phyloP scores from a whole-genome alignment of 2,888 invertebrate genomes.

The Himalopsyche kuldschensis region DNA sequence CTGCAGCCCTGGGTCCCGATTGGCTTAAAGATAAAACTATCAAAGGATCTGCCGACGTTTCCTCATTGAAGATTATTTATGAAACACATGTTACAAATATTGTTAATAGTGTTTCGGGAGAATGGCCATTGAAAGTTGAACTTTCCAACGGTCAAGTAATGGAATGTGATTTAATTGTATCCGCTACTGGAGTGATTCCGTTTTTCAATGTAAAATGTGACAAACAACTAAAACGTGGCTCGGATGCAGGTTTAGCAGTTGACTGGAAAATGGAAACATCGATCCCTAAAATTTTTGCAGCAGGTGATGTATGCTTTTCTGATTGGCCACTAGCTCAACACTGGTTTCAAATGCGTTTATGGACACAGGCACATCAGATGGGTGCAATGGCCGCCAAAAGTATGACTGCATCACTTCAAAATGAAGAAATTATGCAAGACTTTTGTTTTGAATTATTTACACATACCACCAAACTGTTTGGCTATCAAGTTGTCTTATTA shows the following conservation, averaged over 20 bases:
- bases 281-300: slow-evolving; percentile 80
- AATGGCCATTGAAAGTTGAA: slow-evolving; percentile 72
- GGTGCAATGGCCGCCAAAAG: slow-evolving; percentile 90
- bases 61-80: slow-evolving; percentile 64
- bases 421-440: slow-evolving; percentile 76
- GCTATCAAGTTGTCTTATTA: slow-evolving; percentile 87
- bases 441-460: slow-evolving; percentile 98
- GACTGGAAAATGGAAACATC: slow-evolving; percentile 85
- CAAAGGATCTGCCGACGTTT: slow-evolving; percentile 54
- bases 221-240: slow-evolving; percentile 54
- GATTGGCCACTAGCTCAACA: slow-evolving; percentile 75
- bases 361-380: slow-evolving; percentile 99
- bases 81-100: slow-evolving; percentile 60
- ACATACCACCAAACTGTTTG: slow-evolving; percentile 94
- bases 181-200: slow-evolving; percentile 91
- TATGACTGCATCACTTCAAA: slow-evolving; percentile 69
- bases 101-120: slow-evolving; percentile 45
- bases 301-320: slow-evolving; percentile 92
- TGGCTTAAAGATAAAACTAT: slow-evolving; percentile 80
- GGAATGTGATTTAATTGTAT: slow-evolving; percentile 88
- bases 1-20: slow-evolving; percentile 95
- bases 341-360: slow-evolving; percentile 94
- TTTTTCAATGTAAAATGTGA: slow-evolving; percentile 63
- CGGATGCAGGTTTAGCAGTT: slow-evolving; percentile 84
- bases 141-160: slow-evolving; percentile 73